These are phyloP conservation scores for Pseudobourletiella spinata DNA, from an alignment of 1,140 invertebrate species.

Conservation along the genomic window DNA sequence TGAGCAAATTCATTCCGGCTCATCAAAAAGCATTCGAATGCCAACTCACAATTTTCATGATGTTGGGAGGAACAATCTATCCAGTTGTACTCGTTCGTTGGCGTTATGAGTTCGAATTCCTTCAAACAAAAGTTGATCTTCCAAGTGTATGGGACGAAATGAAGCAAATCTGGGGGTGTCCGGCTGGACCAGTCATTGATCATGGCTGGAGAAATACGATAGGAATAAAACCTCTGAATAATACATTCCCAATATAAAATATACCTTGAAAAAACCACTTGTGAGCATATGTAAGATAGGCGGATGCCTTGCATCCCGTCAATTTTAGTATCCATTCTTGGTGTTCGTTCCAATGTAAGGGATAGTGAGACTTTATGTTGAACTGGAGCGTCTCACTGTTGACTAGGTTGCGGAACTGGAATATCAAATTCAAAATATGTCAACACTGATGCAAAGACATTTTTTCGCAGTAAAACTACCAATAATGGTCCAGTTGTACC, in stretches of 20 bases:
- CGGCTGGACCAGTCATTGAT: slow-evolving; percentile 94
- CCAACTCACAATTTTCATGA: slow-evolving; percentile 68
- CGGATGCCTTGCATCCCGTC: slow-evolving; percentile 86
- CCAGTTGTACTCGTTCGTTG: slow-evolving; percentile 98
- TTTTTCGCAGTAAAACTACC: slow-evolving; percentile 3
- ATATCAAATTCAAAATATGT: too few species aligned
- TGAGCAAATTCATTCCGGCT: slow-evolving; percentile 4
- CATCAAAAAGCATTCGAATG: too few species aligned
- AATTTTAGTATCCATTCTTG: slow-evolving; percentile 84
- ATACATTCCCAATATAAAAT: slow-evolving; percentile 3
- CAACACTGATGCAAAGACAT: too few species aligned
- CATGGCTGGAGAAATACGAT: slow-evolving; percentile 53
- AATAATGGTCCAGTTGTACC: slow-evolving; percentile 32
- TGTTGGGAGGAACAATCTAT: slow-evolving; percentile 92
- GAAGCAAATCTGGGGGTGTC: slow-evolving; percentile 76
- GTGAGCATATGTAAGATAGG: slow-evolving; percentile 83
- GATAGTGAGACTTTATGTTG: slow-evolving; percentile 75
- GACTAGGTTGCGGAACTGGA: slow-evolving; percentile 70
- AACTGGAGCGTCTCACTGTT: slow-evolving; percentile 93
- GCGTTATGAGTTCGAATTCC: slow-evolving; percentile 89
- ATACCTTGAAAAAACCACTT: slow-evolving; percentile 87
- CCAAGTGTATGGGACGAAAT: slow-evolving; percentile 96
- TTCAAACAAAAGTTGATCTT: slow-evolving; percentile 82
- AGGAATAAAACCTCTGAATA: slow-evolving; percentile 5
- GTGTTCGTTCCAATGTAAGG: slow-evolving; percentile 86